These are phyloP conservation scores for Gambelia wislizenii DNA, from an alignment of 2,797 vertebrate species.

Conservation along the genomic window DNA sequence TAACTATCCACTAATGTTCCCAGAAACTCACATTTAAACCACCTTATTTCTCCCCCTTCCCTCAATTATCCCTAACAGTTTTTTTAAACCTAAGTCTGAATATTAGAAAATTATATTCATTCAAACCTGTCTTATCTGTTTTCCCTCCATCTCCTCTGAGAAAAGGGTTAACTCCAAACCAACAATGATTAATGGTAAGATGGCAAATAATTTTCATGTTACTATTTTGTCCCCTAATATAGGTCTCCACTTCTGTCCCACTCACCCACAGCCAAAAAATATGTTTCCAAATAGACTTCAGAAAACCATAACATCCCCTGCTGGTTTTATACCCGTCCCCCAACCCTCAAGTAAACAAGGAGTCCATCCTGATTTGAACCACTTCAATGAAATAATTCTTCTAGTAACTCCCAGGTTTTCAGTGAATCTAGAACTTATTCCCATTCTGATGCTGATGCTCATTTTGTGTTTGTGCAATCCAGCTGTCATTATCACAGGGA, in stretches of 20 bases:
- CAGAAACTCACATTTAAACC: too few species aligned
- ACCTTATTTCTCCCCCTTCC: too few species aligned
- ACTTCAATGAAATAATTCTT: rapidly evolving
- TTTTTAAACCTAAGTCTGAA: too few species aligned
- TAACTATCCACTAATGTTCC: not conserved
- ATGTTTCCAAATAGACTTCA: not conserved
- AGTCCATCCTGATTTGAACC: rapidly evolving
- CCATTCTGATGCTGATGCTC: not conserved
- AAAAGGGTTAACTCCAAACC: not conserved
- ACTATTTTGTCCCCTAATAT: not conserved
- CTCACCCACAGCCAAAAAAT: not conserved
- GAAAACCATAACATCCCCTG: rapidly evolving
- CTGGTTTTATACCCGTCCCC: rapidly evolving
- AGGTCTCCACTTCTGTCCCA: not conserved
- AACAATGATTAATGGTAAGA: not conserved
- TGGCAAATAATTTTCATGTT: not conserved
- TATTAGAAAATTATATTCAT: not conserved
- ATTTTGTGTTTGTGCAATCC: not conserved
- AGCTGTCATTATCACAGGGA: not conserved
- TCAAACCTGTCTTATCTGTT: not conserved
- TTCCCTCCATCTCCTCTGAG: not conserved
- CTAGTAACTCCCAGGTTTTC: not conserved
- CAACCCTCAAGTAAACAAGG: not conserved
- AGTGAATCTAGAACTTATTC: not conserved
- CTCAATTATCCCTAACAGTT: too few species aligned